Evolutionary conservation across 2,797 vertebrate species (phyloP).

Genomic region (Argyrosomus regius): DNA sequence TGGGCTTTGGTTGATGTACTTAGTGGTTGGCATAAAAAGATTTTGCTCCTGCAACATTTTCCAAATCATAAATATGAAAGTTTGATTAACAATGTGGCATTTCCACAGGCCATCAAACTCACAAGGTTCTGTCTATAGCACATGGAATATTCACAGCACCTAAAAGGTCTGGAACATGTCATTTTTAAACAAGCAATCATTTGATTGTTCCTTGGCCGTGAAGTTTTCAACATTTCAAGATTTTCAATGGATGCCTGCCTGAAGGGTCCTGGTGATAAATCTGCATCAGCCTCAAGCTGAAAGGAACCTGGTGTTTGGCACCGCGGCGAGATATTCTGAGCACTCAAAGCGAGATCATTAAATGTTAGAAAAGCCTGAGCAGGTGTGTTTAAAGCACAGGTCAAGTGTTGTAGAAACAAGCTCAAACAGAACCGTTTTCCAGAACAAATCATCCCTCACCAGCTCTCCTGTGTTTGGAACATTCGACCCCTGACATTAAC

Average conservation of each 20-base stretch:
- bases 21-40: constrained; percentile 19
- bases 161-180: constrained; percentile 62
- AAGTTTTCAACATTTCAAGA: constrained; percentile 66
- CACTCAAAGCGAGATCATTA: constrained; percentile 39
- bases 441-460: constrained; percentile 59
- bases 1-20: constrained; percentile 45
- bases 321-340: constrained; percentile 43
- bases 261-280: constrained; percentile 60
- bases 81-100: constrained; percentile 56
- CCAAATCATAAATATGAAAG: constrained; percentile 59
- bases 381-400: constrained; percentile 70
- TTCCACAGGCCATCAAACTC: constrained; percentile 64
- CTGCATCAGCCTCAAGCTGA: constrained; percentile 23
- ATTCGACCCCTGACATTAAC: constrained; percentile 54
- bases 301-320: constrained; percentile 61
- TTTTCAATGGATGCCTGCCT: constrained; percentile 70
- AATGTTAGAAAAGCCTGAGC: constrained; percentile 51
- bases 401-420: constrained; percentile 62
- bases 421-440: constrained; percentile 56
- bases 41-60: constrained; percentile 42
- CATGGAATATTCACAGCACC: constrained; percentile 44
- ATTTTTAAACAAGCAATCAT: constrained; percentile 59
- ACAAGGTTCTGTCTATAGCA: constrained; percentile 35
- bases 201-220: constrained; percentile 69
- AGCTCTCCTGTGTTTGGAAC: constrained; percentile 55